phyloP scores from a whole-genome alignment of 2,113 vertebrate genomes.

The Psammodynastes pulverulentus region DNA sequence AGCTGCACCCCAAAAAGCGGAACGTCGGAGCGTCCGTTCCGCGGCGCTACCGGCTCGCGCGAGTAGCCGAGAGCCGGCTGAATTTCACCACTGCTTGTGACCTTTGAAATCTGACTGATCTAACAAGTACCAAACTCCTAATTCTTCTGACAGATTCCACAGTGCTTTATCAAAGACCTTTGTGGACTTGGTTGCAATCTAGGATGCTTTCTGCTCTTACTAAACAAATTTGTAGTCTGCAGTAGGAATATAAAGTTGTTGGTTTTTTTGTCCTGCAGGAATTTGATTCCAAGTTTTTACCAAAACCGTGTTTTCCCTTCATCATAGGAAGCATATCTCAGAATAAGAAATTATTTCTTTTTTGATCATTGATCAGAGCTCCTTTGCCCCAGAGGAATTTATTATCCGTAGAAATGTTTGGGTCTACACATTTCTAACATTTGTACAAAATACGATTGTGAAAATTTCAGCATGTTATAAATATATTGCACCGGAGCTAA shows the following conservation, averaged over 20 bases:
- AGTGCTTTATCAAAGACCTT: not conserved
- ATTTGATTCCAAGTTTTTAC: not conserved
- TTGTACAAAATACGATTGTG: not conserved
- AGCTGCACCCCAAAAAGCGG: no score
- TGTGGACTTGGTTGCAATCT: not conserved
- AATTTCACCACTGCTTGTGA: no score
- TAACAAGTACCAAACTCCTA: not conserved
- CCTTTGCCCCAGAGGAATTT: not conserved
- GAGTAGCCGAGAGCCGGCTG: no score
- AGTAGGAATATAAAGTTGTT: not conserved
- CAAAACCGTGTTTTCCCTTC: not conserved
- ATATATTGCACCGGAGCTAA: not conserved
- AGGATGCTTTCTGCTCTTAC: not conserved
- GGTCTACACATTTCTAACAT: not conserved
- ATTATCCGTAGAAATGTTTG: not conserved
- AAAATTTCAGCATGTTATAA: not conserved
- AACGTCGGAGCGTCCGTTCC: no score
- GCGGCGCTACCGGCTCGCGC: no score
- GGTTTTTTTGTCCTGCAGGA: not conserved
- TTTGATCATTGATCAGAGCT: not conserved
- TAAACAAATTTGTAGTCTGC: not conserved
- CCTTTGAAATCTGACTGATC: not conserved
- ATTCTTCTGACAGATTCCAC: not conserved
- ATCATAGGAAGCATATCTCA: not conserved
- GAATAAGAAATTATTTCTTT: not conserved